phyloP scores from a whole-genome alignment of 1,140 invertebrate species.

The Apis cerana region DNA sequence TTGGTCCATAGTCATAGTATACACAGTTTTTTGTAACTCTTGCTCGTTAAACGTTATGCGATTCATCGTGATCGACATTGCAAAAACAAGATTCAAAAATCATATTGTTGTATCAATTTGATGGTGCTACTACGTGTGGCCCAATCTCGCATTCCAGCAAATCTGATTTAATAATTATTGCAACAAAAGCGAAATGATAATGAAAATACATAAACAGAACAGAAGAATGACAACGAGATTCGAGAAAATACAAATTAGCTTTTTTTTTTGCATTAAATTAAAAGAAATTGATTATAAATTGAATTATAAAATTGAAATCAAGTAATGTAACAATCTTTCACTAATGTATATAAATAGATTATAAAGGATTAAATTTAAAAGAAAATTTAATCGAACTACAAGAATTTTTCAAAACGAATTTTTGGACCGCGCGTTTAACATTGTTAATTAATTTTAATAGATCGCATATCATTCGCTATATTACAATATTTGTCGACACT shows the following conservation, averaged over 20 bases:
- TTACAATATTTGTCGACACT: slow-evolving; percentile 7
- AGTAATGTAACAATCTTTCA: no score
- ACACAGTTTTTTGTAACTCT: neutral
- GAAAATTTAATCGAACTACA: neutral
- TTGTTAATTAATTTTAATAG: neutral
- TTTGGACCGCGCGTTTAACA: slow-evolving; percentile 15
- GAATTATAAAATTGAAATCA: no score
- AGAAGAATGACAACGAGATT: neutral
- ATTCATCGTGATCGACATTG: slow-evolving; percentile 16
- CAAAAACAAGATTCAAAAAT: slow-evolving; percentile 1
- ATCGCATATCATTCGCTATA: neutral
- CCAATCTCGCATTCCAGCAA: slow-evolving; percentile 11
- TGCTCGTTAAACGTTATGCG: slow-evolving; percentile 16
- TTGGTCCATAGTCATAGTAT: slow-evolving; percentile 35
- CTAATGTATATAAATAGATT: no score
- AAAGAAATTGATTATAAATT: no score
- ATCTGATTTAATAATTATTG: no score
- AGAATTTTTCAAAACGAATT: neutral
- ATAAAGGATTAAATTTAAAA: neutral
- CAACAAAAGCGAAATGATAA: no score
- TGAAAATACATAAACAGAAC: no score
- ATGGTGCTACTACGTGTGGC: neutral
- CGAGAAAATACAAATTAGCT: neutral
- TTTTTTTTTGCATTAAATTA: no score
- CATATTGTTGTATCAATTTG: neutral